Percentiles rank a stretch among this genome's conserved stretches.
These are phyloP conservation scores for Bimastos eiseni DNA, from an alignment of 2,888 invertebrate genomes.

Conservation along the genomic window DNA sequence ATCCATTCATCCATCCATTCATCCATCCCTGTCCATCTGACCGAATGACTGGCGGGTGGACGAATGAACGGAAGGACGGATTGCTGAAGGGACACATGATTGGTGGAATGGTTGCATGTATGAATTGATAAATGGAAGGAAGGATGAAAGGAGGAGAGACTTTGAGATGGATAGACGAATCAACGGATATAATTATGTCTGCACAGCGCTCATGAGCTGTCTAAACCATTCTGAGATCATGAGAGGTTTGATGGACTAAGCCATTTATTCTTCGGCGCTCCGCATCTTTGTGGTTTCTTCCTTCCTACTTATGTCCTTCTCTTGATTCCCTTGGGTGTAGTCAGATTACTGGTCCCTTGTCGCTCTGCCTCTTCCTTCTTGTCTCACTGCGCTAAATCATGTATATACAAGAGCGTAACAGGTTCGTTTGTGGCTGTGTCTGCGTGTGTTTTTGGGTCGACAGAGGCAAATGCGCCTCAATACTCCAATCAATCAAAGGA, in stretches of 20 bases:
- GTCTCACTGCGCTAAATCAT: not conserved
- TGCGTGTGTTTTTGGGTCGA: not conserved
- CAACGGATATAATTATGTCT: not conserved
- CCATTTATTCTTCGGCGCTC: not conserved
- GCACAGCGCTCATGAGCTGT: not conserved
- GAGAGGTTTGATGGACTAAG: not conserved
- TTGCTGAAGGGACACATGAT: not conserved
- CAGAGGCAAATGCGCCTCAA: conserved; percentile 3
- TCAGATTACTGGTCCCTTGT: not conserved
- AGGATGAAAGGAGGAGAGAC: not conserved
- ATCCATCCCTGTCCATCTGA: no score
- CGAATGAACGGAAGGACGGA: not conserved
- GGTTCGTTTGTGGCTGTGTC: not conserved
- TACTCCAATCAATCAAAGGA: conserved; percentile 6
- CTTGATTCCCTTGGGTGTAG: not conserved
- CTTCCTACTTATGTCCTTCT: not conserved
- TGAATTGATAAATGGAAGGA: not conserved
- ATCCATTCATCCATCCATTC: no score
- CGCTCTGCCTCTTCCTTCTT: not conserved
- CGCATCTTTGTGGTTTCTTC: not conserved
- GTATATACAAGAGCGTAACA: not conserved
- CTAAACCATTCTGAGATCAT: not conserved
- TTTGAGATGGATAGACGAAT: not conserved
- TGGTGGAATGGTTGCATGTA: not conserved
- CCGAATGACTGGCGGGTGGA: not conserved